phyloP scores from a whole-genome alignment of 1,140 invertebrate species.

The Spodoptera litura region DNA sequence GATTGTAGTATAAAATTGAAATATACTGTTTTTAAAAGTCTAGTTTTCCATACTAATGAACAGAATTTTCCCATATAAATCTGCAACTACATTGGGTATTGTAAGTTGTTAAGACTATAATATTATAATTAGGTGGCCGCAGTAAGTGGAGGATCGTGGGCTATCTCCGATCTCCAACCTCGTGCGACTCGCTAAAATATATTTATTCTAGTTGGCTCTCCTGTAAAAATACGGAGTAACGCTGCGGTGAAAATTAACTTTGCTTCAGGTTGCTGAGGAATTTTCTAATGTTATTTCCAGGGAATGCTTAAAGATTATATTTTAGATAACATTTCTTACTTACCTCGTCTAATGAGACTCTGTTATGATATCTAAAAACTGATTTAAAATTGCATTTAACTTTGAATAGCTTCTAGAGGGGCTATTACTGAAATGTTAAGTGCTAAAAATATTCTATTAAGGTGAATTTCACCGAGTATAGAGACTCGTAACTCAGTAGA shows the following conservation, averaged over 20 bases:
- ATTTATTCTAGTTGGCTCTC: slow-evolving; percentile 25
- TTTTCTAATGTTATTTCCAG: slow-evolving; percentile 11
- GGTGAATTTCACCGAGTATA: no score
- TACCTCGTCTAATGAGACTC: neutral
- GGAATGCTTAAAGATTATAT: slow-evolving; percentile 11
- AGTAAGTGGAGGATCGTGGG: neutral
- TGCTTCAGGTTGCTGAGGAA: neutral
- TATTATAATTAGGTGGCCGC: slow-evolving; percentile 33
- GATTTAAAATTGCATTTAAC: no score
- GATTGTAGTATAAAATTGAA: no score
- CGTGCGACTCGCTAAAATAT: slow-evolving; percentile 1
- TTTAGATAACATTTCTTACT: neutral
- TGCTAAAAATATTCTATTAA: no score
- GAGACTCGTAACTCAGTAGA: no score
- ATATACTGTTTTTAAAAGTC: neutral
- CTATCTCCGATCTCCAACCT: slow-evolving; percentile 10
- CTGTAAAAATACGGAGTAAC: slow-evolving; percentile 15
- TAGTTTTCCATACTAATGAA: neutral
- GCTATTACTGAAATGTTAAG: no score
- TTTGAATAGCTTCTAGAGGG: no score
- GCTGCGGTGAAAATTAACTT: slow-evolving; percentile 17
- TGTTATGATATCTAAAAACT: neutral
- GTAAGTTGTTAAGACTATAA: slow-evolving; percentile 1
- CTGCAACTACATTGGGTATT: slow-evolving; percentile 2
- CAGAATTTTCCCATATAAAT: neutral